Percentiles rank a stretch among this genome's conserved stretches.
These are phyloP conservation scores for Sycophila sp. DNA, from an alignment of 1,140 invertebrate genomes.

Conservation along the genomic window DNA sequence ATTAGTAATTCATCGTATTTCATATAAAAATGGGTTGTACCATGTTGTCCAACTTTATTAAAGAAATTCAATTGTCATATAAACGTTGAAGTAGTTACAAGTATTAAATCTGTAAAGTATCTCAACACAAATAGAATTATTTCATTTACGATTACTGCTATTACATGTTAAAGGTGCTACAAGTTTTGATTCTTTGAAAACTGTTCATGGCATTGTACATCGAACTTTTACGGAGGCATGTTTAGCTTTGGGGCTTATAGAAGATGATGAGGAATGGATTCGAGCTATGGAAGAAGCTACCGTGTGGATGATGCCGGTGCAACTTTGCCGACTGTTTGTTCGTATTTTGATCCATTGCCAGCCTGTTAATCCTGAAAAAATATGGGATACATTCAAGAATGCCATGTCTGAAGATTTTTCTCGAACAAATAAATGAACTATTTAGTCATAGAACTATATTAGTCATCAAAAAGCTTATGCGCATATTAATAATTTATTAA, in stretches of 20 bases:
- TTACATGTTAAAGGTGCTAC: conserved; percentile 44
- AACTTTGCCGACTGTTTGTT: conserved; percentile 30
- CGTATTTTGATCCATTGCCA: conserved; percentile 37
- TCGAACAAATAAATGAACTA: too few species aligned
- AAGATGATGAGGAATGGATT: conserved; percentile 52
- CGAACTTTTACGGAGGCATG: conserved; percentile 52
- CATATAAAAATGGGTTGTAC: too few species aligned
- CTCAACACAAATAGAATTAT: conserved; percentile 47
- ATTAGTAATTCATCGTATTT: too few species aligned
- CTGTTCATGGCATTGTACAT: conserved; percentile 46
- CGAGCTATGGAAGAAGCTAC: conserved; percentile 9
- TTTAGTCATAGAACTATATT: too few species aligned
- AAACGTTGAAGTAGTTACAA: too few species aligned
- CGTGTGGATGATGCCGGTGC: conserved; percentile 25
- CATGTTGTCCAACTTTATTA: too few species aligned
- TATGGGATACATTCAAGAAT: conserved; percentile 35
- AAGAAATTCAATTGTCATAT: too few species aligned
- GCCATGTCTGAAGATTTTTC: conserved; percentile 27
- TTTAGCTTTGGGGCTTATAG: conserved; percentile 44
- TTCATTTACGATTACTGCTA: conserved; percentile 45
- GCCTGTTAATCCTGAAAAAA: conserved; percentile 25
- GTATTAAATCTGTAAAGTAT: too few species aligned
- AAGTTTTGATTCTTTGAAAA: conserved; percentile 52
- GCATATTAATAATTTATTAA: conserved; percentile 11
- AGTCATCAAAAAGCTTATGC: too few species aligned